phyloP scores from a whole-genome alignment of 2,888 invertebrate genomes.

The Cheilosia grossa region DNA sequence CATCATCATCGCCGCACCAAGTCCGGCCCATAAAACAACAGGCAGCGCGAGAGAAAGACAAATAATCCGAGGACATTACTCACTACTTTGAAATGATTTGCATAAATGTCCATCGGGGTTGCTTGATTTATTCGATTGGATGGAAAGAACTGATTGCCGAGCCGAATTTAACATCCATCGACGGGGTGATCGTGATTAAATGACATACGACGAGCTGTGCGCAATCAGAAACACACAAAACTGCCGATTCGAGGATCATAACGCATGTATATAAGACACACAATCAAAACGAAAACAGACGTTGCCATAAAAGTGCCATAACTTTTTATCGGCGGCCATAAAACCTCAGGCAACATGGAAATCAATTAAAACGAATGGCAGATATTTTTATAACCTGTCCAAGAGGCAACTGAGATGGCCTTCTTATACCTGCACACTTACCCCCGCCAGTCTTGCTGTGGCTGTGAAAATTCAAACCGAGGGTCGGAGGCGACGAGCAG shows the following conservation, averaged over 20 bases:
- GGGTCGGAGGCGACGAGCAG: background rate
- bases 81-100: slow-evolving; percentile 41
- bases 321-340: slow-evolving; percentile 59
- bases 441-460: background rate
- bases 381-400: slow-evolving; percentile 56
- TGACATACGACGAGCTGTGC: slow-evolving; percentile 35
- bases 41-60: slow-evolving; percentile 17
- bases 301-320: slow-evolving; percentile 61
- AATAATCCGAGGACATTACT: slow-evolving; percentile 42
- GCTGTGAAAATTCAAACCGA: slow-evolving; percentile 5
- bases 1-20: background rate
- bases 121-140: slow-evolving; percentile 44
- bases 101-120: slow-evolving; percentile 30
- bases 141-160: slow-evolving; percentile 5
- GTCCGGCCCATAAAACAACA: slow-evolving; percentile 17
- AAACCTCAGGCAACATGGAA: slow-evolving; percentile 57
- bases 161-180: background rate
- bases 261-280: background rate
- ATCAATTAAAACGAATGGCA: slow-evolving; percentile 56
- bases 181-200: slow-evolving; percentile 41
- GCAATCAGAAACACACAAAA: slow-evolving; percentile 12
- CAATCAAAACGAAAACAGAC: slow-evolving; percentile 43
- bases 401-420: slow-evolving; percentile 5
- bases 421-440: too few relatives aligned
- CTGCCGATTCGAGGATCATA: slow-evolving; percentile 2